These are phyloP conservation scores for Agonopterix alstromeriana DNA, from an alignment of 2,888 invertebrate species.

Conservation along the genomic window DNA sequence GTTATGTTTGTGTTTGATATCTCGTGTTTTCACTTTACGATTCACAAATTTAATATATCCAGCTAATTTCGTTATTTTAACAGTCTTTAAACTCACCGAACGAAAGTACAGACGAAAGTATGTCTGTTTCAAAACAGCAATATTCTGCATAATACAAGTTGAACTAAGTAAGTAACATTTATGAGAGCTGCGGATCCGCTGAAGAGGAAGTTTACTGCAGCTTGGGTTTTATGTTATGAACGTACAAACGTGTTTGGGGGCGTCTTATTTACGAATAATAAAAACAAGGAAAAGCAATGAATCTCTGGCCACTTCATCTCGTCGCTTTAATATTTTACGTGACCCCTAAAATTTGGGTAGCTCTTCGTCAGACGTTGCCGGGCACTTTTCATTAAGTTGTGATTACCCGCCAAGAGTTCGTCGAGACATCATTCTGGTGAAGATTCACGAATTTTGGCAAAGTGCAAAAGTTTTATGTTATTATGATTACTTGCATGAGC, in stretches of 20 bases:
- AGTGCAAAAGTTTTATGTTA: conserved; percentile 75
- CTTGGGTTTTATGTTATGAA: conserved; percentile 66
- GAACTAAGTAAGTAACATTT: conserved; percentile 48
- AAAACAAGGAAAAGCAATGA: conserved; percentile 73
- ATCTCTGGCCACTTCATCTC: conserved; percentile 74
- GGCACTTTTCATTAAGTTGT: conserved; percentile 74
- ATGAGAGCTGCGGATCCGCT: conserved; percentile 45
- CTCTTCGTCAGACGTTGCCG: conserved; percentile 45
- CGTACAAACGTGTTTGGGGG: conserved; percentile 51
- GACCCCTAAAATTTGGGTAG: conserved; percentile 71
- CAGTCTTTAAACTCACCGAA: too few relatives aligned
- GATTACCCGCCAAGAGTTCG: conserved; percentile 63
- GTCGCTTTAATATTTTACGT: conserved; percentile 76
- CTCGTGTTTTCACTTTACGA: too few relatives aligned
- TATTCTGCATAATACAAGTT: conserved; percentile 21
- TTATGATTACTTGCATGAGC: conserved; percentile 70
- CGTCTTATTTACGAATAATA: conserved; percentile 74
- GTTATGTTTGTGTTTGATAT: too few relatives aligned
- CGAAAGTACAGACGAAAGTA: not conserved
- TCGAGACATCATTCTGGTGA: conserved; percentile 47
- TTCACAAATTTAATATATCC: too few relatives aligned
- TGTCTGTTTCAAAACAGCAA: conserved; percentile 15
- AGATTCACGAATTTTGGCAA: conserved; percentile 59
- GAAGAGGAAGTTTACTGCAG: conserved; percentile 56
- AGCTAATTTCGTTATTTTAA: too few relatives aligned